Base-by-base conservation (phyloP, 2,113 vertebrate species). In the Hucho hucho region DNA sequence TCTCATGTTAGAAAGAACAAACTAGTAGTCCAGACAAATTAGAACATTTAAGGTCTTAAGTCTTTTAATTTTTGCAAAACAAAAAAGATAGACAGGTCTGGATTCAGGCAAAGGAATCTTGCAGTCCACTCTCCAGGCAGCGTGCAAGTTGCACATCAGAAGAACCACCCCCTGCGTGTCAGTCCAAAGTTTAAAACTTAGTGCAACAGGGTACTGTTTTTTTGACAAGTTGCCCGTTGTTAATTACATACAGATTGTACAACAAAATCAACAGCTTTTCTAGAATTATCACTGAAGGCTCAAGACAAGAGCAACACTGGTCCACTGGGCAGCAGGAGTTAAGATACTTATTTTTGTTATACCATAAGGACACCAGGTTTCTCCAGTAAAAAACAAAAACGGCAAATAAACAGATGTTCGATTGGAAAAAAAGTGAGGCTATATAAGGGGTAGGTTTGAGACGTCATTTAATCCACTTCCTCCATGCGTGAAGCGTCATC, bases 401-500 rank as follows among this genome's bases (percentile, higher is more conserved):
- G 67, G 69, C 56, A 79, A 80, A 61, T 73, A 28, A 75, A 84
- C 68, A 43, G 7, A 68, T 86, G 81, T 82, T 87, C 80, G 84
- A 84, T 87, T 83, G 82, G 9, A 3, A 74, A 69, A 87, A 91
- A 86, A 84, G 79, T 82, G 81, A 81, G 81, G 77, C 70, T 87
- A 74, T 84, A 74, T 37, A 86, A 82, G 59, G 83, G 71, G 72
- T 75, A 75, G 89, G 76, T 78, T 20, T 49, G 25, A 66, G 58
- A 59, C 22, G 4, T 5, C 6, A 71, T 76, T 93, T 95, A 98
- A 84, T 98, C 97, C 46, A 98, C 98, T 89, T 98, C 97, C 81
- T 98, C 96, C 98, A 98, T 98, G 80, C 85, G 93, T 64, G 97
- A 97, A 1, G 94, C 91, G 25, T 98, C 96, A 0, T 97, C 96